A percentile compares a stretch with the other conserved stretches of the same genome.
Evolutionary conservation across 2,888 invertebrate genomes (phyloP).

Genomic region (Spilosoma lubricipeda): DNA sequence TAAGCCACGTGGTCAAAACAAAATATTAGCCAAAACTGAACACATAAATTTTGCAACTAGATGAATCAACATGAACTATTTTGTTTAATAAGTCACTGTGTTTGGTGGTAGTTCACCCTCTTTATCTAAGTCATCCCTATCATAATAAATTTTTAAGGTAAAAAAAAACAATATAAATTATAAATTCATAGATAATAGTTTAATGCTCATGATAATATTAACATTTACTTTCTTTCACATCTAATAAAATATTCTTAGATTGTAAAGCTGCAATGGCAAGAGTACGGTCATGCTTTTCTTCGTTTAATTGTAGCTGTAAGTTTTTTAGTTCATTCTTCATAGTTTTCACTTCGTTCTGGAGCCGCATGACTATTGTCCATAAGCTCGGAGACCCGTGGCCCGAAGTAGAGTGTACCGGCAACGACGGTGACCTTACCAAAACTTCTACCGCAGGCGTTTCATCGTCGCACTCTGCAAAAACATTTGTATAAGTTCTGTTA

Average conservation of each 20-base stretch:
- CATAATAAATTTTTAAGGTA: background rate
- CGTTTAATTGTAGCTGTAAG: constrained; percentile 88
- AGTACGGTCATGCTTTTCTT: constrained; percentile 87
- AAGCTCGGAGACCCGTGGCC: constrained; percentile 86
- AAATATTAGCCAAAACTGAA: too few relatives aligned
- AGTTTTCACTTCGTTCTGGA: constrained; percentile 90
- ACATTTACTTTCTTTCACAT: constrained; percentile 84
- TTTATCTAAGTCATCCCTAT: background rate
- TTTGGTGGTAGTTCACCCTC: background rate
- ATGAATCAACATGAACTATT: background rate
- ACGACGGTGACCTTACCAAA: constrained; percentile 80
- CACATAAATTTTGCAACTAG: too few relatives aligned
- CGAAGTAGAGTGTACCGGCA: constrained; percentile 76
- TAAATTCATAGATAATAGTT: constrained; percentile 15
- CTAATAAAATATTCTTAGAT: constrained; percentile 74
- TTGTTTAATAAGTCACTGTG: background rate
- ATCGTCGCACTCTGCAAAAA: constrained; percentile 83
- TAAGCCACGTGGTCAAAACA: too few relatives aligned
- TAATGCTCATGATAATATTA: constrained; percentile 51
- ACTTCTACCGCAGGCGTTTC: constrained; percentile 76
- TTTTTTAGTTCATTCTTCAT: constrained; percentile 87
- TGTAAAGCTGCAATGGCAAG: constrained; percentile 80
- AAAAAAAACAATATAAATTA: background rate
- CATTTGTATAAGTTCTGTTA: constrained; percentile 54
- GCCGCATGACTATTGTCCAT: constrained; percentile 91